Conservation (phyloP, 2,888 invertebrate genomes). For the Drepana falcataria region DNA sequence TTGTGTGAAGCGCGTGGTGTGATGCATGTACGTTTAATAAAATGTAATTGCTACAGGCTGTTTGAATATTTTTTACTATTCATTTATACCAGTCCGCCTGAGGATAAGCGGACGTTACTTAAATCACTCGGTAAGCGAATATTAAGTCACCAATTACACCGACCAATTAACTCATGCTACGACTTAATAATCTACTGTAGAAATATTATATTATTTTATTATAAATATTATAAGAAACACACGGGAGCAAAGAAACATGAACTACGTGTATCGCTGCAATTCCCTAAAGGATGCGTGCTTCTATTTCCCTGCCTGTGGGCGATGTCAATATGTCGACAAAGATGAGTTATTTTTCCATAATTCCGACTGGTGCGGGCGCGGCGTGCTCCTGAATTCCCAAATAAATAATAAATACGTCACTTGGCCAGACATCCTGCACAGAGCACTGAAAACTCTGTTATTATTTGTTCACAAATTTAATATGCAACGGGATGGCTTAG, state of each 20-base stretch:
- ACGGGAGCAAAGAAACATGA: constrained; percentile 23
- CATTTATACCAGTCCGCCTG: no score
- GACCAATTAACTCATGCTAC: no score
- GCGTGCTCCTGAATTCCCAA: constrained; percentile 64
- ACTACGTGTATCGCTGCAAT: constrained; percentile 51
- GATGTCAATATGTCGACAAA: constrained; percentile 71
- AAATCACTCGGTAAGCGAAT: no score
- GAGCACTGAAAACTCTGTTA: constrained; percentile 32
- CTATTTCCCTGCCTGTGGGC: constrained; percentile 51
- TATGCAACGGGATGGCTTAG: constrained; percentile 37
- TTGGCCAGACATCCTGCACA: constrained; percentile 29
- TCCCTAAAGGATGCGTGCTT: constrained; percentile 56
- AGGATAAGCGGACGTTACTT: no score
- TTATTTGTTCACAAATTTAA: constrained; percentile 49
- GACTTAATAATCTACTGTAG: no score
- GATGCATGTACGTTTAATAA: no score
- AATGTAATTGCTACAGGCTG: no score
- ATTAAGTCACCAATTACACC: no score
- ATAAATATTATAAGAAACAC: constrained; percentile 13
- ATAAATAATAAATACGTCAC: constrained; percentile 77
- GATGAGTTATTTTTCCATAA: constrained; percentile 76
- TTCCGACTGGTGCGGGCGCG: constrained; percentile 38
- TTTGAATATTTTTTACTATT: no score
- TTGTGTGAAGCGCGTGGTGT: no score
- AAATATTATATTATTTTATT: no score